Conservation (phyloP, 2,113 vertebrate species). For the Gallinago paraguaiae region DNA sequence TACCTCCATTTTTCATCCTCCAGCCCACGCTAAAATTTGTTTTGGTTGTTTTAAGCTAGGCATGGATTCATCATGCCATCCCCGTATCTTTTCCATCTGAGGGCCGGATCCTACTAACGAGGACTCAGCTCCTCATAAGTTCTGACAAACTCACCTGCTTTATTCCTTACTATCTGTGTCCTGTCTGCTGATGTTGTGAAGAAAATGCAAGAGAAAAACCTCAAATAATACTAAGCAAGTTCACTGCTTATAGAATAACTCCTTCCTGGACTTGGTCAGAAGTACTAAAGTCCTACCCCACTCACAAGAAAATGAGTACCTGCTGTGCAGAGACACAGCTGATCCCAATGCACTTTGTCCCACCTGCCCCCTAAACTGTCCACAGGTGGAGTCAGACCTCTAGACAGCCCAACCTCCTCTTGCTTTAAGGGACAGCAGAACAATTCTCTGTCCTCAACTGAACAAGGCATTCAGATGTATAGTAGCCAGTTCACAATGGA, state of each 20-base stretch:
- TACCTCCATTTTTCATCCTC: not conserved
- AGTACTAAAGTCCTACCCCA: not conserved
- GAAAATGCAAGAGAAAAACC: not conserved
- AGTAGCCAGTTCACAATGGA: not conserved
- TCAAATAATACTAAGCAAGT: not conserved
- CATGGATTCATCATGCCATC: not conserved
- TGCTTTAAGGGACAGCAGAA: not conserved
- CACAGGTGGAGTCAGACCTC: not conserved
- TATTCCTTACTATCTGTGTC: not conserved
- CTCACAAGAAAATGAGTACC: not conserved
- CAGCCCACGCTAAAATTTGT: rapidly evolving
- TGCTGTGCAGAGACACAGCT: not conserved
- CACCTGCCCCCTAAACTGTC: not conserved
- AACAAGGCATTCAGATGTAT: not conserved
- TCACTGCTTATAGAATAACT: not conserved
- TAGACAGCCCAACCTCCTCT: not conserved
- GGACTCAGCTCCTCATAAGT: rapidly evolving
- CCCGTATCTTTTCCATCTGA: not conserved
- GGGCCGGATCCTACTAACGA: not conserved
- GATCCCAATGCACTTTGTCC: not conserved
- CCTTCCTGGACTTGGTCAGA: not conserved
- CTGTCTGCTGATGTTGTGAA: not conserved
- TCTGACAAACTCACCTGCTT: not conserved
- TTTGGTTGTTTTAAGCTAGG: not conserved
- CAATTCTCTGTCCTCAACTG: not conserved